Conservation (phyloP, 2,797 vertebrate species). For the Trematomus bernacchii region DNA sequence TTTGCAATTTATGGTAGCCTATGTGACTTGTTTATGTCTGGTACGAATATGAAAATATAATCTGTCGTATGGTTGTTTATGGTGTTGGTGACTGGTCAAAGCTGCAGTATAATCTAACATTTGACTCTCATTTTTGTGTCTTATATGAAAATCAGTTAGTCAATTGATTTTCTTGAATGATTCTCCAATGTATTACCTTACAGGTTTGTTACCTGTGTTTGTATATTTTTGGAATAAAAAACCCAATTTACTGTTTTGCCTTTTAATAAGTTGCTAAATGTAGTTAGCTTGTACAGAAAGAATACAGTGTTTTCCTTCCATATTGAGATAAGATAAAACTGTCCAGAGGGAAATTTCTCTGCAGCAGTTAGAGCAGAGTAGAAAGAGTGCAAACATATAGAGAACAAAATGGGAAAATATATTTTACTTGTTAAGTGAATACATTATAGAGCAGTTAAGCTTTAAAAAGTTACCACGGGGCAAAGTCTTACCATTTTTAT, state of each 20-base stretch:
- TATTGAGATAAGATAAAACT: neutral
- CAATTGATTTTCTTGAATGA: slow-evolving; percentile 42
- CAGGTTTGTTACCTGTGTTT: slow-evolving; percentile 35
- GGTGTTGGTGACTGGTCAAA: slow-evolving; percentile 44
- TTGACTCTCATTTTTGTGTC: slow-evolving; percentile 38
- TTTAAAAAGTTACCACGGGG: too few species aligned
- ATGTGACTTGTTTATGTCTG: slow-evolving; percentile 36
- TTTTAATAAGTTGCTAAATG: neutral
- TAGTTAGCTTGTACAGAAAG: neutral
- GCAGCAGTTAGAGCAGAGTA: neutral
- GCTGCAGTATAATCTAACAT: slow-evolving; percentile 49
- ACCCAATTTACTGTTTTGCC: slow-evolving; percentile 19
- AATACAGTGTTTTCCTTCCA: neutral
- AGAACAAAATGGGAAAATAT: neutral
- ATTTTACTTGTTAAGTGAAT: neutral
- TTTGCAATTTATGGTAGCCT: slow-evolving; percentile 44
- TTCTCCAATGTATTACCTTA: slow-evolving; percentile 30
- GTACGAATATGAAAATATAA: slow-evolving; percentile 34
- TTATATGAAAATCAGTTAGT: slow-evolving; percentile 49
- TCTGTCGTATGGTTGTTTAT: slow-evolving; percentile 54
- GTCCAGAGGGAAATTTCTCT: neutral
- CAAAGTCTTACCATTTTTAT: too few species aligned
- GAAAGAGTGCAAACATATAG: neutral
- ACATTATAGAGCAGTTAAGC: neutral
- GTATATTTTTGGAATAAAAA: slow-evolving; percentile 68